These are phyloP conservation scores for Psammodynastes pulverulentus DNA, from an alignment of 2,113 vertebrate species.

Conservation along the genomic window DNA sequence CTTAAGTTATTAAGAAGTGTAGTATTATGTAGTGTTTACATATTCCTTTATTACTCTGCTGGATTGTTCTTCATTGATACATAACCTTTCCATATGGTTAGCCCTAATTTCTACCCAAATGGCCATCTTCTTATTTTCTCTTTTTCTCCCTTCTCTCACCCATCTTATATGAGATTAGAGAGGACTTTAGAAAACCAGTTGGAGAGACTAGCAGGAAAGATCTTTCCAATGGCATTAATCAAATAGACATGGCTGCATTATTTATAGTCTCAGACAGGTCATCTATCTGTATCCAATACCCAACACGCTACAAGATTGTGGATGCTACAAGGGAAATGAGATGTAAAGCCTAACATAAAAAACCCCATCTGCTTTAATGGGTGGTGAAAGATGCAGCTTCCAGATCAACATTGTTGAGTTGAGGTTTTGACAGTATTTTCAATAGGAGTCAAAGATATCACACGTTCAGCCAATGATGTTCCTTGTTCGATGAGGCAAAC, in stretches of 20 bases:
- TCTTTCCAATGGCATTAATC: background rate
- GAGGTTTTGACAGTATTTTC: background rate
- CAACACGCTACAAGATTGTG: background rate
- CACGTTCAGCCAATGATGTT: background rate
- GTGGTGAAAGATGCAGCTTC: background rate
- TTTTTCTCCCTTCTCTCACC: no score
- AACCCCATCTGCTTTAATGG: background rate
- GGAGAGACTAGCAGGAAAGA: background rate
- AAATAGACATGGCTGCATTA: slow-evolving; percentile 3
- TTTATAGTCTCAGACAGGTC: background rate
- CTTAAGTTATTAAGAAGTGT: background rate
- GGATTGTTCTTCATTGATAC: background rate
- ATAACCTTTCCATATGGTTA: background rate
- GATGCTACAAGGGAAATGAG: fast-evolving
- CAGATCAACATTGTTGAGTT: background rate
- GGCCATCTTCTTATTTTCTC: background rate
- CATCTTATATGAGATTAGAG: background rate
- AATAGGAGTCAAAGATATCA: slow-evolving; percentile 6
- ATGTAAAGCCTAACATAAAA: fast-evolving
- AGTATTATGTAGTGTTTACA: background rate
- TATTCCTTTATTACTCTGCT: background rate
- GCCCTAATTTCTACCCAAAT: background rate
- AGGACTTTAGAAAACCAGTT: background rate
- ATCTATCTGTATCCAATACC: background rate
- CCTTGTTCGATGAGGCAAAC: background rate